A percentile compares a stretch with the other conserved stretches of the same genome.
Evolutionary conservation across 2,113 vertebrate species (phyloP).

Genomic region (Ammodytes dubius): DNA sequence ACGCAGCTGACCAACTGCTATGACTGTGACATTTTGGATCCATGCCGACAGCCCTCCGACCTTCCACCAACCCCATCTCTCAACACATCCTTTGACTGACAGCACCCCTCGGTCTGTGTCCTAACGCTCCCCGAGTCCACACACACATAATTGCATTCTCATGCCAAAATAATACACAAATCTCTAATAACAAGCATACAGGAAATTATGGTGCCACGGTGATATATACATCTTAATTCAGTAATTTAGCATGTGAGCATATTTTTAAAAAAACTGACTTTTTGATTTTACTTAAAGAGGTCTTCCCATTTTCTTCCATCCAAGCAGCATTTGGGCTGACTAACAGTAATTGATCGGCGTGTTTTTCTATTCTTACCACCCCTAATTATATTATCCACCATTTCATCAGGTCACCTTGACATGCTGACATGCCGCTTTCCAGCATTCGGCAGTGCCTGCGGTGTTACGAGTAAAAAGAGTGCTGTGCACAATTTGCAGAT

Average conservation of each 20-base stretch:
- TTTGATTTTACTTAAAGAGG: not conserved
- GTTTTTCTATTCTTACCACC: constrained; percentile 1
- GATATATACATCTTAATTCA: not conserved
- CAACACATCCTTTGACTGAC: constrained; percentile 63
- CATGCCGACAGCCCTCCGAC: constrained; percentile 46
- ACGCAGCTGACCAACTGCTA: constrained; percentile 27
- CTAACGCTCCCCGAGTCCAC: constrained; percentile 7
- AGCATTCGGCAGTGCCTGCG: constrained; percentile 20
- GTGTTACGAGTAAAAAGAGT: constrained; percentile 25
- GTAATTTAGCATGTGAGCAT: not conserved
- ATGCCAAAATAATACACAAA: not conserved
- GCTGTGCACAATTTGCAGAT: constrained; percentile 25
- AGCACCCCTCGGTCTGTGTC: constrained; percentile 54
- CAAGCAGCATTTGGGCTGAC: not conserved
- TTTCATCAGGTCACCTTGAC: constrained; percentile 59
- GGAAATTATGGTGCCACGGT: not conserved
- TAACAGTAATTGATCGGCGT: not conserved
- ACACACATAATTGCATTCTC: not conserved
- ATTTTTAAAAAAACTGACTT: not conserved
- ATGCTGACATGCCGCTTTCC: constrained; percentile 50
- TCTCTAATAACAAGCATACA: not conserved
- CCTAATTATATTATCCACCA: constrained; percentile 5
- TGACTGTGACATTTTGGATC: constrained; percentile 47
- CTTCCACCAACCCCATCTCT: constrained; percentile 38
- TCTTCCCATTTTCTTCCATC: not conserved